Conservation (phyloP, 1,140 invertebrate species). For the Lethrus apterus region DNA sequence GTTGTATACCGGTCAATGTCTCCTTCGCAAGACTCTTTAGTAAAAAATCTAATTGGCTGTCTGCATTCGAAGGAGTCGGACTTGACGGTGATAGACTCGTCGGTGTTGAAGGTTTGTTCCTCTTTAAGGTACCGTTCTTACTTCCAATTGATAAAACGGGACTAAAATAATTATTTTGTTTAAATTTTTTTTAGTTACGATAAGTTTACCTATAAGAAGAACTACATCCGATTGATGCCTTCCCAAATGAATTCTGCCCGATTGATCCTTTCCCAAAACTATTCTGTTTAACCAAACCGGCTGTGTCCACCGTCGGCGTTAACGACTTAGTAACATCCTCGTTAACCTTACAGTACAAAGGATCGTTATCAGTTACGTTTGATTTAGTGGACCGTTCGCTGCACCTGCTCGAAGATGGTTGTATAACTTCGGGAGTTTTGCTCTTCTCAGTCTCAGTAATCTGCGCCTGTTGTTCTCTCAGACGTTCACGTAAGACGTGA, state of each 20-base stretch:
- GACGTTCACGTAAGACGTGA: conserved; percentile 59
- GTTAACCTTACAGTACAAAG: conserved; percentile 34
- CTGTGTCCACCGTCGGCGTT: conserved; percentile 23
- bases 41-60: conserved; percentile 54
- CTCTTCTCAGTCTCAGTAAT: conserved; percentile 7
- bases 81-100: conserved; percentile 23
- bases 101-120: conserved; percentile 25
- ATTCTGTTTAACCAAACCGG: conserved; percentile 27
- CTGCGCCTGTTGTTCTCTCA: conserved; percentile 42
- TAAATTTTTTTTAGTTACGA: background rate
- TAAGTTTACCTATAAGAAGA: conserved; percentile 30
- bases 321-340: conserved; percentile 33
- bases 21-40: conserved; percentile 57
- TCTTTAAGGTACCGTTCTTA: conserved; percentile 32
- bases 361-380: conserved; percentile 28
- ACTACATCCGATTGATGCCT: conserved; percentile 24
- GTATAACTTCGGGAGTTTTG: conserved; percentile 14
- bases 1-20: conserved; percentile 34
- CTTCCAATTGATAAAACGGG: conserved; percentile 27
- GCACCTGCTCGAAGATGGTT: conserved; percentile 30
- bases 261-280: conserved; percentile 29
- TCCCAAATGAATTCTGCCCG: conserved; percentile 29
- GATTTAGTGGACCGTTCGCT: conserved; percentile 34
- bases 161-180: conserved; percentile 20
- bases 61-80: conserved; percentile 35